Evolutionary conservation across 2,888 invertebrate species (phyloP), one percentile per base, ranked within the genome.

Genomic region (Toxonevra muliebris): DNA sequence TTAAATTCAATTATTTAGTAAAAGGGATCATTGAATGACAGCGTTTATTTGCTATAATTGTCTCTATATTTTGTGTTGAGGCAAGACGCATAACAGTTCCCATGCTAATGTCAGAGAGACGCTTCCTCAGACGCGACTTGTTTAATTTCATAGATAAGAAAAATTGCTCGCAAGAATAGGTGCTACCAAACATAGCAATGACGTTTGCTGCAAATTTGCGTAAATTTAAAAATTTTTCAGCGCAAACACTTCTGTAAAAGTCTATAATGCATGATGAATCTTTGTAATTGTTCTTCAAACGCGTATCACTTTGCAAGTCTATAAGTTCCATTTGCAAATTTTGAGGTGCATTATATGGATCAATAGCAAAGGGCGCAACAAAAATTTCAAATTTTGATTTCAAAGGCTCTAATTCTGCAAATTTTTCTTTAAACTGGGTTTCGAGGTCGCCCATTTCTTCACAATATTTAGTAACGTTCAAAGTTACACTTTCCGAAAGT

Each of bases 161-260:
- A n/a, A 60, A 60, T n/a, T 60, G 20, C 45, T 60, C 60, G 45
- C 60, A 48, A 13, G 11, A 20, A 60, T 60, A 60, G 15, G 60
- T 60, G 41, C 42, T 42, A 4, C 17, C 48, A 19, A 60, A 45
- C 60, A 60, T 57, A 30, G 57, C 30, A 11, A 42, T 48, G 1
- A 48, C 13, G 43, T 50, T 41, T 19, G 60, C 45, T 11, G 45
- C 60, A 60, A 60, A 60, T 13, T 60, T 5, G 19, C 60, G 48
- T 13, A 60, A 48, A 1, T 60, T 60, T 12, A 20, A 48, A 60
- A 17, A 60, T 48, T 60, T 50, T 19, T 45, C 13, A 20, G 10
- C 19, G 13, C 45, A 48, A 50, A 60, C 10, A 1, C 48, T 9
- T 30, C 45, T 15, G 13, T 48, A 60, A 17, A 60, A 60, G 5